phyloP scores from a whole-genome alignment of 2,888 invertebrate genomes.

The Philaethria dido region DNA sequence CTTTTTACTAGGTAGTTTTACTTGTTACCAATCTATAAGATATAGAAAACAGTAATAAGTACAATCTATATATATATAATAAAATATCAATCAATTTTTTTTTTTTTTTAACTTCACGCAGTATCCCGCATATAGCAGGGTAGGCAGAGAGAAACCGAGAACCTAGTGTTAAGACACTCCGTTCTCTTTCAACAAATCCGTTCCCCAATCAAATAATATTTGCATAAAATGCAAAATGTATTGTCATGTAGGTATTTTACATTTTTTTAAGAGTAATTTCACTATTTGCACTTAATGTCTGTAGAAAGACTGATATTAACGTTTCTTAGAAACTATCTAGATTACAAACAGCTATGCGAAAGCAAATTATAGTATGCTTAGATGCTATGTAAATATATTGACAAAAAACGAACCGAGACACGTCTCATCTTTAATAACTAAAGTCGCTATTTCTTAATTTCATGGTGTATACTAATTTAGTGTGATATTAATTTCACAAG shows the following conservation, averaged over 20 bases:
- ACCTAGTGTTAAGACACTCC: too few relatives aligned
- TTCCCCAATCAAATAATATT: too few relatives aligned
- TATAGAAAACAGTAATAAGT: too few relatives aligned
- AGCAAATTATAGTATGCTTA: conserved; percentile 6
- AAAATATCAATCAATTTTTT: too few relatives aligned
- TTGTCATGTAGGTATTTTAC: neutral
- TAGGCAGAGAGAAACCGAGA: too few relatives aligned
- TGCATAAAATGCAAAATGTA: too few relatives aligned
- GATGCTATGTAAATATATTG: conserved; percentile 5
- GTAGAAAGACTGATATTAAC: neutral
- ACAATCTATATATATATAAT: too few relatives aligned
- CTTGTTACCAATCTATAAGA: too few relatives aligned
- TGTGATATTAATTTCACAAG: conserved; percentile 4
- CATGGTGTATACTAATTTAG: conserved; percentile 14
- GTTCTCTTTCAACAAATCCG: too few relatives aligned
- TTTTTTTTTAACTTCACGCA: too few relatives aligned
- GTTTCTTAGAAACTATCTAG: conserved; percentile 16
- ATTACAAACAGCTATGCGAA: conserved; percentile 9
- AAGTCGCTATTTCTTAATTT: conserved; percentile 9
- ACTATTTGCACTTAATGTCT: neutral
- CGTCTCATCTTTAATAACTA: conserved; percentile 12
- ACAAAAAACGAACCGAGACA: conserved; percentile 3
- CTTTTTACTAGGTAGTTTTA: too few relatives aligned
- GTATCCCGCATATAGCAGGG: too few relatives aligned
- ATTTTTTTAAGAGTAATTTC: neutral